Evolutionary conservation across 2,888 invertebrate genomes (phyloP).

Genomic region (Phytoseiulus persimilis): DNA sequence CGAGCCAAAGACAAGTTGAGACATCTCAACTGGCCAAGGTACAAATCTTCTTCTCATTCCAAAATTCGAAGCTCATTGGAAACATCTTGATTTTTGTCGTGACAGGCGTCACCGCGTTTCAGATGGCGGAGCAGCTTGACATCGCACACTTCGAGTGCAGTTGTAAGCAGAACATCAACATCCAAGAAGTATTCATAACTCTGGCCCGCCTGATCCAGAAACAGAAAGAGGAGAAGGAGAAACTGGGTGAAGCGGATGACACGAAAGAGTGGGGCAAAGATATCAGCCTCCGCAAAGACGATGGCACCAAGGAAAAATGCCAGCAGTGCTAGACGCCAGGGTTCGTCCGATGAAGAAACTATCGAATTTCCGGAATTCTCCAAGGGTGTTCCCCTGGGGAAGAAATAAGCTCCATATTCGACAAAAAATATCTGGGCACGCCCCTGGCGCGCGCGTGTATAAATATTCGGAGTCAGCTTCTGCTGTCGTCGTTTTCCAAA

Average conservation of each 20-base stretch:
- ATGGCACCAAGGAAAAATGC: slow-evolving; percentile 23
- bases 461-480: neutral
- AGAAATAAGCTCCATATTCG: no score
- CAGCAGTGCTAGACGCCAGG: slow-evolving; percentile 13
- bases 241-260: slow-evolving; percentile 20
- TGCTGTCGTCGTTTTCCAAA: neutral
- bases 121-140: slow-evolving; percentile 70
- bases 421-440: no score
- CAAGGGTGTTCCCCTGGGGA: no score
- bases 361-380: no score
- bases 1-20: slow-evolving; percentile 66
- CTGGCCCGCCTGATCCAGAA: slow-evolving; percentile 73
- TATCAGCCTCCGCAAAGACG: slow-evolving; percentile 34
- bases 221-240: slow-evolving; percentile 63
- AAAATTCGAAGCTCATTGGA: neutral
- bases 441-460: neutral
- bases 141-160: slow-evolving; percentile 82
- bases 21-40: slow-evolving; percentile 48
- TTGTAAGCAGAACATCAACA: slow-evolving; percentile 74
- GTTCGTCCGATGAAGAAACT: no score
- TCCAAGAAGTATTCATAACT: slow-evolving; percentile 71
- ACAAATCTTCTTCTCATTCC: neutral
- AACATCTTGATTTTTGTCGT: no score
- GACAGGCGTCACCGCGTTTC: neutral
- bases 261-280: slow-evolving; percentile 36